A percentile compares a stretch with the other conserved stretches of the same genome.
Evolutionary conservation across 1,140 invertebrate species (phyloP).

Genomic region (Sitobion miscanthi): DNA sequence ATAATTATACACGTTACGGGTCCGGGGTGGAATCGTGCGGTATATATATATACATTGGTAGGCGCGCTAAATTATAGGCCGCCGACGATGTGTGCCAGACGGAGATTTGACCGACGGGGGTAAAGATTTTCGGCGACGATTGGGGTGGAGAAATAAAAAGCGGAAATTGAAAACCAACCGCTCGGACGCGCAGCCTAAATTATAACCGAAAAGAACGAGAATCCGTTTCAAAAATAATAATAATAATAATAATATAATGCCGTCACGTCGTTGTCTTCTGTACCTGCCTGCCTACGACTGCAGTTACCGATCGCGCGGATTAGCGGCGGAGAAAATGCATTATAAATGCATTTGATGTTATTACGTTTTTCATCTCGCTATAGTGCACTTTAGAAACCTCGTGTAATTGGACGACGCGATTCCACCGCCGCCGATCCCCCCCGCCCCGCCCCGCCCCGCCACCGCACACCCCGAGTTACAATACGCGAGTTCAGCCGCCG

Average conservation of each 20-base stretch:
- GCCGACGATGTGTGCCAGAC: neutral
- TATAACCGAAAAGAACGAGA: neutral
- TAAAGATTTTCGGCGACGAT: neutral
- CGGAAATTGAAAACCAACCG: neutral
- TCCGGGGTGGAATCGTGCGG: neutral
- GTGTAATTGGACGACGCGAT: neutral
- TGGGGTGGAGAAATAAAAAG: neutral
- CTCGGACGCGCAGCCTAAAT: neutral
- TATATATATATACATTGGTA: too few species aligned
- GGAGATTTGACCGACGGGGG: neutral
- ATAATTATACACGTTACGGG: neutral
- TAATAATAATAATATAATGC: neutral
- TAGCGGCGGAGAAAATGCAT: neutral
- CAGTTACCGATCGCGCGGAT: neutral
- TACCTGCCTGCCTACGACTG: too few species aligned
- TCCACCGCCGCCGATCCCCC: neutral
- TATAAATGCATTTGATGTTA: slow-evolving; percentile 29
- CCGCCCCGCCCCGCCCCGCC: too few species aligned
- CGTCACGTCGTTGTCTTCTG: neutral
- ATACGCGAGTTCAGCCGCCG: neutral
- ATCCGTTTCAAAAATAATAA: neutral
- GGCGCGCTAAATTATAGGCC: neutral
- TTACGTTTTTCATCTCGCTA: slow-evolving; percentile 29
- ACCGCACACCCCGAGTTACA: neutral
- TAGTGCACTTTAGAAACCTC: neutral